Evolutionary conservation across 2,797 vertebrate genomes (phyloP), one percentile per base, ranked within the genome.

Genomic region (Enteromius afrohamiltoni): DNA sequence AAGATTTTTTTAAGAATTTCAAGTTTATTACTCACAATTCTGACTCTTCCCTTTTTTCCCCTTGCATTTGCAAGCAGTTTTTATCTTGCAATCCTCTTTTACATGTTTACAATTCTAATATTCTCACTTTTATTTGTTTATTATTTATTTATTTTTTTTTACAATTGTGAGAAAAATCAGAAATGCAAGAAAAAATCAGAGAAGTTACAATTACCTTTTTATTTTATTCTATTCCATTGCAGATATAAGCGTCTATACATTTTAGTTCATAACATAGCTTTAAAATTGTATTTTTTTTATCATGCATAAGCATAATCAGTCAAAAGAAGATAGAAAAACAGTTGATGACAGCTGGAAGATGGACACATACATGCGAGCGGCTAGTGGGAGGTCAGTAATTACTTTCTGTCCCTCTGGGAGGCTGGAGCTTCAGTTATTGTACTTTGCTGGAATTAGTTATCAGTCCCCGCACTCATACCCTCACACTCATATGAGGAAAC

Each of bases 301-400:
- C 51, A 58, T 68, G 9, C 34, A 40, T 68, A 23, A 67, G 26
- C 29, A 49, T 79, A 79, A 78, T 65, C 42, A 79, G 45, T 79
- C 19, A 67, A 67, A 67, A 19, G 26, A 65, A 34, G 62, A 67
- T 6, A 17, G 45, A 40, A 64, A 70, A 70, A 71, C 6, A 70
- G n/a, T 11, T 49, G 67, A 69, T 58, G 64, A 68, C 34, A 83
- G 26, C 69, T 75, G 58, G 29, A 10, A 84, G 31, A 65, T 0
- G 16, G n/a, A 37, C 37, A n/a, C 58, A 80, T 62, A 23, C 45
- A 58, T 53, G 23, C 19, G 10, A 62, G 74, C 26, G 26, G 49
- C 75, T 37, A 64, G 74, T 62, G 31, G 81, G 81, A 77, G 82
- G 82, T 78, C 82, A 78, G 82, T 83, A 78, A 78, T 83, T 78